These are phyloP conservation scores for Aplochiton taeniatus DNA, from an alignment of 2,797 vertebrate species.

Conservation along the genomic window DNA sequence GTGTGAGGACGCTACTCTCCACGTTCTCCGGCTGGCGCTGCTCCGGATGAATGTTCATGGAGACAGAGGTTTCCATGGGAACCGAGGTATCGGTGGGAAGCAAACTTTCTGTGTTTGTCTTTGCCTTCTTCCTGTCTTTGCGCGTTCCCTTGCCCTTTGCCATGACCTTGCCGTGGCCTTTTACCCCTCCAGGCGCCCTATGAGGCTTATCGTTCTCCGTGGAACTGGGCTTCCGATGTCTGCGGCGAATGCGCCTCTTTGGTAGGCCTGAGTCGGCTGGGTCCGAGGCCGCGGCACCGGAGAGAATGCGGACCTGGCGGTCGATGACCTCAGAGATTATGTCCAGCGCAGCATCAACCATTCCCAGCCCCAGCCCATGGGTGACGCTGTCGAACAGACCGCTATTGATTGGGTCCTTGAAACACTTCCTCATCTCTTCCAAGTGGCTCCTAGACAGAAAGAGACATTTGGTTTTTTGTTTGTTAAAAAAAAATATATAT, in stretches of 20 bases:
- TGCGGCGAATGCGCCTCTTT: conserved; percentile 66
- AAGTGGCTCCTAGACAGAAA: conserved; percentile 72
- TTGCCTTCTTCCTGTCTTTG: conserved; percentile 61
- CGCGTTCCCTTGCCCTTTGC: conserved; percentile 61
- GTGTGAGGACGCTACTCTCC: conserved; percentile 73
- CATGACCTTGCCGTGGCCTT: conserved; percentile 60
- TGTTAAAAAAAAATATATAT: no score
- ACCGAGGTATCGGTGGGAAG: not conserved
- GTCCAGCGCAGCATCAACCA: conserved; percentile 77
- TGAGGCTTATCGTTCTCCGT: conserved; percentile 49
- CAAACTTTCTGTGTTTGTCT: conserved; percentile 37
- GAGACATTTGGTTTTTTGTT: not conserved
- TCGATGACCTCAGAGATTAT: conserved; percentile 76
- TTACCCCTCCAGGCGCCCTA: conserved; percentile 42
- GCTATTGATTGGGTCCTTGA: conserved; percentile 74
- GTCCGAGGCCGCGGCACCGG: conserved; percentile 72
- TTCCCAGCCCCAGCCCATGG: conserved; percentile 77
- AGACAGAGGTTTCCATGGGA: conserved; percentile 22
- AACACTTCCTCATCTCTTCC: conserved; percentile 78
- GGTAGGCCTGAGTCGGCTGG: conserved; percentile 50
- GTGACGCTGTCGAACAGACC: conserved; percentile 75
- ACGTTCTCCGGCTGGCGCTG: conserved; percentile 51
- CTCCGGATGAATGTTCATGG: conserved; percentile 8
- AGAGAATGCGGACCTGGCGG: conserved; percentile 79
- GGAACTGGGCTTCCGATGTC: conserved; percentile 64